Base-by-base conservation (phyloP, 1,140 invertebrate species). In the Sesamia nonagrioides region DNA sequence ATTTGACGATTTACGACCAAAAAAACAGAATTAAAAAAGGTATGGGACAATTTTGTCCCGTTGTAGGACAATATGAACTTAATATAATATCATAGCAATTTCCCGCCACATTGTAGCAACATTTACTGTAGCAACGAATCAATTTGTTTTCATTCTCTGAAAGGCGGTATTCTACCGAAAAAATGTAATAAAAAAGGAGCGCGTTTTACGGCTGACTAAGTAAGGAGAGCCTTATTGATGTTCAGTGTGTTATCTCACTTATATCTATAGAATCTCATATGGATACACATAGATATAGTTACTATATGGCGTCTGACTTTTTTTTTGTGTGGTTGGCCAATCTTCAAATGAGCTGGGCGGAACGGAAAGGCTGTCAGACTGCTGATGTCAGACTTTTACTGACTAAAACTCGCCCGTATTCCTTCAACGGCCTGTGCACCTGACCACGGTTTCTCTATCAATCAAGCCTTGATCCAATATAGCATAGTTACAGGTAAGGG, bases 81-180 rank as follows among this genome's bases (percentile, higher is more conserved):
- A 50, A n/a, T 50, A 50, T n/a, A 50, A 50, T 50, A 50, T 13
- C 0, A 50, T 0, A 50, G 15, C 6, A 11, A 13, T 50, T 50
- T n/a, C 11, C 13, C 13, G 4, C 13, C 11, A 45, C 13, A 13
- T 45, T 13, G 9, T 45, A 0, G 1, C 4, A 17, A 58, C 33
- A 58, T 58, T n/a, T 58, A 58, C 21, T 58, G 54, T 58, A 27
- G 13, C 54, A 58, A 58, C 52, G 33, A 58, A 58, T 33, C 21
- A 58, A 58, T 58, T 58, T 27, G 21, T 33, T 18, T 21, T 15
- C 54, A 58, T 58, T 58, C 54, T 18, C n/a, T 33, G 54, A 15
- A 58, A 58, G 21, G 54, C 45, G 45, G 45, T n/a, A 58, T 27
- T 58, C 54, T 58, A 27, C 15, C 45, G 13, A 21, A 58, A 54